Evolutionary conservation across 2,888 invertebrate genomes (phyloP), one percentile per base, ranked within the genome.

Genomic region (Plutella xylostella): DNA sequence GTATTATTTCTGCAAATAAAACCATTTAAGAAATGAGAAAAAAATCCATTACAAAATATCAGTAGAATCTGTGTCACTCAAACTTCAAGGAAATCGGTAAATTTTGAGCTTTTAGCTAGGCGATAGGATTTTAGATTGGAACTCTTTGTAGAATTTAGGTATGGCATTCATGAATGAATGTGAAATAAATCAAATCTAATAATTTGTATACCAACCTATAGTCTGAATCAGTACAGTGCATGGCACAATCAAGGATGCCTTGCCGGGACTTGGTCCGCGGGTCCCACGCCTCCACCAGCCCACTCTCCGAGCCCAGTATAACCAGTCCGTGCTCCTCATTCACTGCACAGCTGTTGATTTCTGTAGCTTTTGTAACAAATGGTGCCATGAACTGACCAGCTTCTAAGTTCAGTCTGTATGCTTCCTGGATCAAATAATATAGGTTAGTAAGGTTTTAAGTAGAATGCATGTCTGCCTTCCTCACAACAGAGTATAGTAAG

Each of bases 281-380:
- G 80, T 99, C 99, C 97, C 97, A 99, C 3, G 97, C 97, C 72
- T 99, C 98, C 0, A 99, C 89, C 56, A 89, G 90, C 0, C 98
- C 98, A 66, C 96, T 93, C 57, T 91, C 90, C 11, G 96, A 94
- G 9, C 98, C 98, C 57, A 92, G 89, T 42, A 92, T 79, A 17
- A 99, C 76, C 42, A 99, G 83, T 55, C 97, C 90, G 86, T 98
- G 97, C 43, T 90, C 89, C 0, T 93, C 90, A 83, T 96, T 98
- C 11, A 98, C 89, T 52, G 89, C 87, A 66, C 95, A 93, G 60
- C 92, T 92, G 66, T 96, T 96, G 18, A 95, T 86, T 51, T 89
- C 88, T 48, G 87, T 87, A 12, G 92, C 90, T 50, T 90, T 90
- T 3, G 94, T 91, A 46, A 86, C 85, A 63, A 90, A 91, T 0